These are phyloP conservation scores for Campopleginae sp. DNA, from an alignment of 2,888 invertebrate species.

Conservation along the genomic window DNA sequence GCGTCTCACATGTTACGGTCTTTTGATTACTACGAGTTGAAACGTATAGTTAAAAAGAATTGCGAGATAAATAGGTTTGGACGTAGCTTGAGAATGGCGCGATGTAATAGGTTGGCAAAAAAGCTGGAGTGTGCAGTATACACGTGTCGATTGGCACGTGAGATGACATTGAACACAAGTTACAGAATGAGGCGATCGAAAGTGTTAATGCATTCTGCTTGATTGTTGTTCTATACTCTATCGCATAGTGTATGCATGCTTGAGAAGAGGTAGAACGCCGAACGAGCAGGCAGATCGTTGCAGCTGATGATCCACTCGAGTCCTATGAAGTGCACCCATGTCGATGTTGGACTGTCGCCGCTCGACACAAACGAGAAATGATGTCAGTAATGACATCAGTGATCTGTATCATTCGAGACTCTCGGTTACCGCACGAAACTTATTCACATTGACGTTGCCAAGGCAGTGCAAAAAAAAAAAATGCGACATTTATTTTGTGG, in stretches of 20 bases:
- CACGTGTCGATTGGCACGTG: slow-evolving; percentile 34
- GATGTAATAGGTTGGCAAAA: slow-evolving; percentile 29
- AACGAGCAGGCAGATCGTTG: slow-evolving; percentile 60
- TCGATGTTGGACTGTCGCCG: slow-evolving; percentile 80
- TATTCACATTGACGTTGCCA: slow-evolving; percentile 1
- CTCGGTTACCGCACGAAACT: slow-evolving; percentile 44
- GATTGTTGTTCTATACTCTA: slow-evolving; percentile 36
- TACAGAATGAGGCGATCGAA: slow-evolving; percentile 52
- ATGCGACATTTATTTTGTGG: neutral
- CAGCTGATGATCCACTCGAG: slow-evolving; percentile 74
- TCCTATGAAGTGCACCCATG: slow-evolving; percentile 75
- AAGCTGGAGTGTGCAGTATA: slow-evolving; percentile 21
- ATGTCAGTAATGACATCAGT: slow-evolving; percentile 83
- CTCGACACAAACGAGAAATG: slow-evolving; percentile 81
- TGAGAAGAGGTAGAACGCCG: slow-evolving; percentile 6
- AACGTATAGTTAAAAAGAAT: neutral
- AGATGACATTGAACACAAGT: slow-evolving; percentile 64
- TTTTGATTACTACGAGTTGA: neutral
- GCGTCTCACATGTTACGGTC: neutral
- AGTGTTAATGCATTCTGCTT: slow-evolving; percentile 61
- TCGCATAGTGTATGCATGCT: slow-evolving; percentile 33
- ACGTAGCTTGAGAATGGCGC: slow-evolving; percentile 1
- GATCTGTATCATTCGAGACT: slow-evolving; percentile 80
- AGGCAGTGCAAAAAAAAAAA: neutral
- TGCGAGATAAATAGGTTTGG: neutral